Percentiles rank a stretch among this genome's conserved stretches.
Evolutionary conservation across 2,113 vertebrate species (phyloP).

Genomic region (Propithecus coquereli): DNA sequence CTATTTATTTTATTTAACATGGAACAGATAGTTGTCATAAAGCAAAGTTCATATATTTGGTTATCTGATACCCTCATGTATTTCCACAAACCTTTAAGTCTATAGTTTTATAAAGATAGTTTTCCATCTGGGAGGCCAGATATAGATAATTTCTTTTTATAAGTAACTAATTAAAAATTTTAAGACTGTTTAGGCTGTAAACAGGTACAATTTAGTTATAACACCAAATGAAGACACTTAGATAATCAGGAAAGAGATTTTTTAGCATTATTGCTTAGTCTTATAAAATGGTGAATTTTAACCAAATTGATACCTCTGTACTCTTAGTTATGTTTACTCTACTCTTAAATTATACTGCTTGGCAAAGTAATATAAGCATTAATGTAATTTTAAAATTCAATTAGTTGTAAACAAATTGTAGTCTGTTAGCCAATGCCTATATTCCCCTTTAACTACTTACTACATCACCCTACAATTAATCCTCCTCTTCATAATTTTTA

Average conservation of each 20-base stretch:
- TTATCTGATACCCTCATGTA: background rate
- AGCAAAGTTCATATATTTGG: slow-evolving; percentile 9
- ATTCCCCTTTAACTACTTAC: background rate
- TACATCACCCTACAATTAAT: background rate
- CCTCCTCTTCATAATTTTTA: background rate
- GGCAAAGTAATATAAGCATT: background rate
- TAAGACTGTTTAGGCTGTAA: background rate
- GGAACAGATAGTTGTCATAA: background rate
- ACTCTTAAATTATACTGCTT: background rate
- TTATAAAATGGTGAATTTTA: slow-evolving; percentile 37
- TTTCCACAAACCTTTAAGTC: background rate
- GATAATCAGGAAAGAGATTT: background rate
- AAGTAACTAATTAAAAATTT: background rate
- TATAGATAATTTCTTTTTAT: background rate
- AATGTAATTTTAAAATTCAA: background rate
- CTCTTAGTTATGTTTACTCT: background rate
- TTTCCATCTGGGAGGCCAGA: slow-evolving; percentile 10
- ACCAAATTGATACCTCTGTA: background rate
- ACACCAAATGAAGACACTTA: background rate
- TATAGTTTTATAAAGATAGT: background rate
- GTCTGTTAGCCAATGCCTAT: background rate
- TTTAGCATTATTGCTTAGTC: slow-evolving; percentile 61
- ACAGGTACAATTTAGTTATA: background rate
- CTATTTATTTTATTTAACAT: background rate
- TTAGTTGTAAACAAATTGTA: background rate